Evolutionary conservation across 2,888 invertebrate species (phyloP).

Genomic region (Mayetiola destructor): DNA sequence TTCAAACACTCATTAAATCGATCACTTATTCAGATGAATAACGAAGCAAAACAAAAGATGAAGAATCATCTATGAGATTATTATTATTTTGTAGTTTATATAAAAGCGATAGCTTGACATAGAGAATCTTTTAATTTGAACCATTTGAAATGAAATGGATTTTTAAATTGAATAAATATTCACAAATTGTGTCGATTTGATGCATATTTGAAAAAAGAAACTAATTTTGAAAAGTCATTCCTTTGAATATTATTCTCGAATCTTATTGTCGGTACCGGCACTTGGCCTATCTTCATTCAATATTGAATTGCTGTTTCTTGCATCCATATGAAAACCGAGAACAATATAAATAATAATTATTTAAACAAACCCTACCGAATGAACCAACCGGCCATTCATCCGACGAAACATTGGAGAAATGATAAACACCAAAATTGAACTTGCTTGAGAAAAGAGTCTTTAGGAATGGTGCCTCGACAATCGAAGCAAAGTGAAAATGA

Average conservation of each 20-base stretch:
- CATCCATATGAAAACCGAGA: background rate
- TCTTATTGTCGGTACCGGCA: too few relatives aligned
- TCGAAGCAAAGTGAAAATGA: too few relatives aligned
- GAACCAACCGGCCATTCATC: background rate
- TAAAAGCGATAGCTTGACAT: background rate
- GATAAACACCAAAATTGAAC: background rate
- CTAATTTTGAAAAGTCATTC: background rate
- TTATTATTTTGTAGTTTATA: background rate
- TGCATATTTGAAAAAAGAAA: constrained; percentile 3
- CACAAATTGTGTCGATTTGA: constrained; percentile 5
- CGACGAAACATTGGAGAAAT: background rate
- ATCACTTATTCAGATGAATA: background rate
- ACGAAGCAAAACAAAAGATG: background rate
- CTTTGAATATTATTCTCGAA: constrained; percentile 1
- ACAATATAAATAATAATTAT: constrained; percentile 5
- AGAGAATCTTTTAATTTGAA: constrained; percentile 8
- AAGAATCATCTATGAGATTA: constrained; percentile 11
- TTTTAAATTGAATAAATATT: background rate
- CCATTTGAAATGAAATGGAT: background rate
- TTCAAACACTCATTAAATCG: constrained; percentile 7
- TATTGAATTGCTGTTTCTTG: constrained; percentile 1
- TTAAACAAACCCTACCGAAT: constrained; percentile 5
- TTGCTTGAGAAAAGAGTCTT: too few relatives aligned
- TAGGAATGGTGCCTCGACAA: too few relatives aligned
- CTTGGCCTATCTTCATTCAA: background rate